A percentile compares a stretch with the other conserved stretches of the same genome.
phyloP scores from a whole-genome alignment of 2,888 invertebrate genomes.

The Peribatodes rhomboidaria region DNA sequence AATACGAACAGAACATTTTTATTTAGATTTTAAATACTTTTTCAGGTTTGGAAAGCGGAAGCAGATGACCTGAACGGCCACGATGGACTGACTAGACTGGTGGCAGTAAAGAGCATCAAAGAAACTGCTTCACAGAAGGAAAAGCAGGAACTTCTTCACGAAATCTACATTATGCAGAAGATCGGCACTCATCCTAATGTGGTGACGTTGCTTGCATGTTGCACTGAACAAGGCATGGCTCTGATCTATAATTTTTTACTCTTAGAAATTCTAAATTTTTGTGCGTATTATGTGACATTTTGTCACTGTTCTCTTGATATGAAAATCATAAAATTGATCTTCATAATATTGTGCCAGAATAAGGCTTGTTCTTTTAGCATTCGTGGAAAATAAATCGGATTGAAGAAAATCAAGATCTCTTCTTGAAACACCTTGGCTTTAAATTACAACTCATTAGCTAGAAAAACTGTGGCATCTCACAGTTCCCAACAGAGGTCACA shows the following conservation, averaged over 20 bases:
- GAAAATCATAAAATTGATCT: no score
- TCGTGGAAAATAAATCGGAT: no score
- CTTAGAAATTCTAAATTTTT: no score
- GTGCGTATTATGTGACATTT: no score
- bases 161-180: conserved; percentile 93
- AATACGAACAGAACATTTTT: background rate
- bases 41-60: conserved; percentile 93
- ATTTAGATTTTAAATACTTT: conserved; percentile 21
- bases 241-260: no score
- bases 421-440: no score
- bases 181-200: conserved; percentile 94
- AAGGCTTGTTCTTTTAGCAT: no score
- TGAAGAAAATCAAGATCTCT: no score
- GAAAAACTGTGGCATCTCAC: no score
- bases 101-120: conserved; percentile 95
- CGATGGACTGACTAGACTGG: conserved; percentile 91
- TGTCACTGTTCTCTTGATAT: no score
- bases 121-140: conserved; percentile 92
- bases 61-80: conserved; percentile 93
- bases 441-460: background rate
- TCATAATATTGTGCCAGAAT: no score
- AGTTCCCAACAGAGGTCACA: no score
- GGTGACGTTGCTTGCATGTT: conserved; percentile 93
- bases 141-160: conserved; percentile 90
- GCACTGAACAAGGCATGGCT: conserved; percentile 91